A percentile compares a stretch with the other conserved stretches of the same genome.
phyloP scores from a whole-genome alignment of 2,113 vertebrate species.

The Podarcis raffonei region DNA sequence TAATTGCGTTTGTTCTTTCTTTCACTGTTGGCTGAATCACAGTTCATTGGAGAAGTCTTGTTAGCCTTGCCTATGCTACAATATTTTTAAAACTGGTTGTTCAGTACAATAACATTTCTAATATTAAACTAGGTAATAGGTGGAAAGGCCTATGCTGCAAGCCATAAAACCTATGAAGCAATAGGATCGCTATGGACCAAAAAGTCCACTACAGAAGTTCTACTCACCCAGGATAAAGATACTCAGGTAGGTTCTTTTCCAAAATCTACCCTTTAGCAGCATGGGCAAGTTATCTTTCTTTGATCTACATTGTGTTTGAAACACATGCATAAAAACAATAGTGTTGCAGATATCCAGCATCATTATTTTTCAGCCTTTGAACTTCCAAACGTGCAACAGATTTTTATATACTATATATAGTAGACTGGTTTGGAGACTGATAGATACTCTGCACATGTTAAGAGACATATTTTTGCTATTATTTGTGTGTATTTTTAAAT shows the following conservation, averaged over 20 bases:
- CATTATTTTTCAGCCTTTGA: background rate
- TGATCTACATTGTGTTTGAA: background rate
- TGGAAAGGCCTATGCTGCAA: conserved; percentile 71
- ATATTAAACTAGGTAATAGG: conserved; percentile 69
- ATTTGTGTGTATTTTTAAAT: background rate
- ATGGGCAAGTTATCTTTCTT: background rate
- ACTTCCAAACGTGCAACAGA: background rate
- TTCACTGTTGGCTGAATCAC: background rate
- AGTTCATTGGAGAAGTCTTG: background rate
- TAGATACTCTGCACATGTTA: background rate
- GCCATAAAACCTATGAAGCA: conserved; percentile 72
- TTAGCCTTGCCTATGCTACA: background rate
- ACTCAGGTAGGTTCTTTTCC: conserved; percentile 62
- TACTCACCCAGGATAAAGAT: conserved; percentile 23
- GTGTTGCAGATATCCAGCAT: background rate
- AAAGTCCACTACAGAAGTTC: conserved; percentile 46
- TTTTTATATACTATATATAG: background rate
- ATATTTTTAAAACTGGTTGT: conserved; percentile 16
- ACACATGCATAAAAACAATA: too few relatives aligned
- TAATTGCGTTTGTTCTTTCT: background rate
- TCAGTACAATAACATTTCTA: background rate
- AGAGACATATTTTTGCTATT: background rate
- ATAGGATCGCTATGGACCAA: conserved; percentile 75
- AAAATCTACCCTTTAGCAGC: background rate
- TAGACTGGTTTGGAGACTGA: background rate